These are phyloP conservation scores for Drosophila elegans DNA, from an alignment of 1,140 invertebrate species.

Conservation along the genomic window DNA sequence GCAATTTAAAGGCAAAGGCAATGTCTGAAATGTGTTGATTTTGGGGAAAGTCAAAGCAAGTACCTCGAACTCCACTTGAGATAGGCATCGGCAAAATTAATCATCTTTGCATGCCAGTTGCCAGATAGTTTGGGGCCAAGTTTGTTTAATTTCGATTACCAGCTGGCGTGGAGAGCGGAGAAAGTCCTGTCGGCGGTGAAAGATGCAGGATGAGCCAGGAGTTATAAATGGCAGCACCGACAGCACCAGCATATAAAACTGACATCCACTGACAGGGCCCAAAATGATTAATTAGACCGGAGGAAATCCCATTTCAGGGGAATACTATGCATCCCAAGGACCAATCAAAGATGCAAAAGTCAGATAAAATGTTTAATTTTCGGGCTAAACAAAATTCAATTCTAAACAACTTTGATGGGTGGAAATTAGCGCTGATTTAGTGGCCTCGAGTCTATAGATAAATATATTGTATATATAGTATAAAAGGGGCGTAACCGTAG, in stretches of 20 bases:
- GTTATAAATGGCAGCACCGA: slow-evolving; percentile 74
- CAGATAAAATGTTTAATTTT: slow-evolving; percentile 32
- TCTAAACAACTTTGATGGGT: slow-evolving; percentile 18
- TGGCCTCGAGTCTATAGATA: slow-evolving; percentile 44
- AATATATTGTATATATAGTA: slow-evolving; percentile 14
- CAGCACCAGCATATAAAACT: slow-evolving; percentile 82
- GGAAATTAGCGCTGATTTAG: slow-evolving; percentile 62
- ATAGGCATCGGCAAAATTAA: slow-evolving; percentile 56
- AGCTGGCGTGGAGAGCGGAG: slow-evolving; percentile 10
- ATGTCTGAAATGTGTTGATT: slow-evolving; percentile 30
- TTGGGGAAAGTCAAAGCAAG: slow-evolving; percentile 7
- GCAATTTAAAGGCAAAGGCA: slow-evolving; percentile 52
- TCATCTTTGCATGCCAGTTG: slow-evolving; percentile 58
- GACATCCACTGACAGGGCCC: slow-evolving; percentile 71
- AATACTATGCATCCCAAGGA: not conserved
- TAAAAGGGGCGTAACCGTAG: slow-evolving; percentile 67
- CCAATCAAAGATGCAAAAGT: slow-evolving; percentile 22
- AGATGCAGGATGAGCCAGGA: slow-evolving; percentile 26
- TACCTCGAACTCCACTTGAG: slow-evolving; percentile 32
- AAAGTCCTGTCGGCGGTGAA: slow-evolving; percentile 52
- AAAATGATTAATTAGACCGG: slow-evolving; percentile 72
- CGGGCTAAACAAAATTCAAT: slow-evolving; percentile 4
- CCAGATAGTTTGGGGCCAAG: slow-evolving; percentile 66
- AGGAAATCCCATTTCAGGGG: not conserved
- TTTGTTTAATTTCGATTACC: slow-evolving; percentile 75